Evolutionary conservation across 2,888 invertebrate species (phyloP).

Genomic region (Brachypalpus laphriformis): DNA sequence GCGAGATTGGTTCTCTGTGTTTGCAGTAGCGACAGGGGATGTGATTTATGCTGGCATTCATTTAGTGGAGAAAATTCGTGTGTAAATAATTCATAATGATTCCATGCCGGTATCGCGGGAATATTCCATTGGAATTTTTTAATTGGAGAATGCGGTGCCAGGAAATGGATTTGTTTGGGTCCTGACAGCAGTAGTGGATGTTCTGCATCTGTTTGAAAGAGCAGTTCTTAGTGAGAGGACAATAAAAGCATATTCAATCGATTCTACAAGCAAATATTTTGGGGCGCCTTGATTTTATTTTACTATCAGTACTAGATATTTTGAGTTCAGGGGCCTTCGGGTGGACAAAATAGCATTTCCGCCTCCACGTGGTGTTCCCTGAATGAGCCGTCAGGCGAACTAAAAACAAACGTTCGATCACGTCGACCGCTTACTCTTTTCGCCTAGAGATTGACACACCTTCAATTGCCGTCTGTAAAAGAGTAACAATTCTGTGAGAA

Average conservation of each 20-base stretch:
- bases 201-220: neutral
- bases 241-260: neutral
- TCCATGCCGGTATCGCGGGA: slow-evolving; percentile 10
- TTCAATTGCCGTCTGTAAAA: too few species aligned
- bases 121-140: neutral
- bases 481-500: too few species aligned
- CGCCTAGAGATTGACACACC: too few species aligned
- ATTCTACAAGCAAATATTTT: neutral
- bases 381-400: too few species aligned
- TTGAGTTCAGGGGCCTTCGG: too few species aligned
- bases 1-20: slow-evolving; percentile 45
- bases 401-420: too few species aligned
- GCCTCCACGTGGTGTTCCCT: too few species aligned
- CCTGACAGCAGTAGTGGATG: neutral
- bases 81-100: slow-evolving; percentile 35
- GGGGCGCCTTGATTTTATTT: too few species aligned
- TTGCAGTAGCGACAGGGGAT: slow-evolving; percentile 17
- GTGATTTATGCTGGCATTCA: slow-evolving; percentile 50
- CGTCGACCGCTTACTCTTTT: too few species aligned
- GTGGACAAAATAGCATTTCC: too few species aligned
- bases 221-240: neutral
- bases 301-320: too few species aligned
- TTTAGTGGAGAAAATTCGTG: neutral
- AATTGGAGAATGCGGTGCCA: slow-evolving; percentile 8
- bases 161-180: neutral